These are phyloP conservation scores for Collichthys lucidus DNA, from an alignment of 2,113 vertebrate species.

Conservation along the genomic window DNA sequence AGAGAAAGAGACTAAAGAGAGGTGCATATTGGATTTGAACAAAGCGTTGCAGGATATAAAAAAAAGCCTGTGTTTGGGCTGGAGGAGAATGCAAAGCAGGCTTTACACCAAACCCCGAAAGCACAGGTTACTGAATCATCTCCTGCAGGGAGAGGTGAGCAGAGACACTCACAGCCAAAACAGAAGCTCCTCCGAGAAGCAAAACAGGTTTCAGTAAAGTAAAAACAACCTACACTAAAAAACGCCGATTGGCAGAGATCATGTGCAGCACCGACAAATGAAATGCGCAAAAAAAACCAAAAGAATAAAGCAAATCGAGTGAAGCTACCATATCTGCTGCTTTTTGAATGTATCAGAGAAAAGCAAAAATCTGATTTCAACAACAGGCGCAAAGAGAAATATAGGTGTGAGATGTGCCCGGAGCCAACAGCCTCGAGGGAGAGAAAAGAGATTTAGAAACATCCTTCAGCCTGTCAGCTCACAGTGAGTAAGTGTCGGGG, in stretches of 20 bases:
- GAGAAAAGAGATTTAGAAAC: slow-evolving; percentile 45
- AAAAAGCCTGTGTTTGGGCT: slow-evolving; percentile 37
- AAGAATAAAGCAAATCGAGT: not conserved
- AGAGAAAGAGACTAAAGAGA: slow-evolving; percentile 9
- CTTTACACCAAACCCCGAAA: slow-evolving; percentile 48
- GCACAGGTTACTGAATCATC: slow-evolving; percentile 37
- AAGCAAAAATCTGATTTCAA: slow-evolving; percentile 21
- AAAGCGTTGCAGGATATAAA: slow-evolving; percentile 1
- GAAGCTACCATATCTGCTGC: not conserved
- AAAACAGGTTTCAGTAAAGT: slow-evolving; percentile 41
- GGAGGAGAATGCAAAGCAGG: slow-evolving; percentile 61
- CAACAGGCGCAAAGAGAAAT: not conserved
- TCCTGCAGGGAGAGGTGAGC: slow-evolving; percentile 39
- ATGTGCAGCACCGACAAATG: not conserved
- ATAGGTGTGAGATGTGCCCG: slow-evolving; percentile 44
- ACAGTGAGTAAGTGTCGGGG: slow-evolving; percentile 42
- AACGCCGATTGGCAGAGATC: not conserved
- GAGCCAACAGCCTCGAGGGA: slow-evolving; percentile 37
- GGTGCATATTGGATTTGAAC: slow-evolving; percentile 39
- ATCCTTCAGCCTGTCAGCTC: slow-evolving; percentile 73
- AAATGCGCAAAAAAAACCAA: slow-evolving; percentile 30
- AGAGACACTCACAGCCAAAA: slow-evolving; percentile 22
- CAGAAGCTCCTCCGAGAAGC: slow-evolving; percentile 28
- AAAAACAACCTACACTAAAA: slow-evolving; percentile 13
- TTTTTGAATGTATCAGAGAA: not conserved